Percentiles rank a stretch among this genome's conserved stretches.
phyloP scores from a whole-genome alignment of 2,888 invertebrate species.

The Drosophila heteroneura region DNA sequence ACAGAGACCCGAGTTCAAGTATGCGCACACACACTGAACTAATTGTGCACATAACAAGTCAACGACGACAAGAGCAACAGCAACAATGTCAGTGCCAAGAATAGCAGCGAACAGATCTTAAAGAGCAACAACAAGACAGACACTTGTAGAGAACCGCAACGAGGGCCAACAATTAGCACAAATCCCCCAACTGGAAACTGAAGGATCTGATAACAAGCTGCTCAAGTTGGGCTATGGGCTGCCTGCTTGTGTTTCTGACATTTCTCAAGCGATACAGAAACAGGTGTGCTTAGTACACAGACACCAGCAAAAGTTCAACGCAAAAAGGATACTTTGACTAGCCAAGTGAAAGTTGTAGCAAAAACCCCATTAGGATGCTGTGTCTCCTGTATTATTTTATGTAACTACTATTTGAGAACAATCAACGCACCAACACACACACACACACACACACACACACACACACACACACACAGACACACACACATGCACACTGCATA shows the following conservation, averaged over 20 bases:
- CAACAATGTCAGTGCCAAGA: constrained; percentile 58
- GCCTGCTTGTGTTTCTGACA: constrained; percentile 20
- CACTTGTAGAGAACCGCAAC: constrained; percentile 49
- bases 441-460: constrained; percentile 7
- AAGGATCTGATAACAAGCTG: constrained; percentile 62
- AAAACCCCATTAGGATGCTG: constrained; percentile 5
- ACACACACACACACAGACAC: constrained; percentile 6
- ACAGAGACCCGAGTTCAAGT: constrained; percentile 12
- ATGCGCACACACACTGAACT: constrained; percentile 22
- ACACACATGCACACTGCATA: constrained; percentile 1
- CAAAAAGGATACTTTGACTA: not conserved
- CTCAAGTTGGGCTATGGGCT: constrained; percentile 9
- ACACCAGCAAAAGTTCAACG: constrained; percentile 17
- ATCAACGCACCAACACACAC: constrained; percentile 5
- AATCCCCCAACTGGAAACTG: constrained; percentile 27
- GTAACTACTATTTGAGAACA: constrained; percentile 34
- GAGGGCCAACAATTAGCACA: constrained; percentile 52
- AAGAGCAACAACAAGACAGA: constrained; percentile 21
- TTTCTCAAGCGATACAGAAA: constrained; percentile 31
- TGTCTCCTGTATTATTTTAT: constrained; percentile 25
- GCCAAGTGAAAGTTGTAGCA: constrained; percentile 3
- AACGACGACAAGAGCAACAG: constrained; percentile 32
- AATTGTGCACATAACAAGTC: constrained; percentile 55
- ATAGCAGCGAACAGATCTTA: constrained; percentile 48
- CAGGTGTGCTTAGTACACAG: constrained; percentile 34